These are phyloP conservation scores for Taeniopygia guttata DNA, from an alignment of 2,797 vertebrate genomes.

Conservation along the genomic window DNA sequence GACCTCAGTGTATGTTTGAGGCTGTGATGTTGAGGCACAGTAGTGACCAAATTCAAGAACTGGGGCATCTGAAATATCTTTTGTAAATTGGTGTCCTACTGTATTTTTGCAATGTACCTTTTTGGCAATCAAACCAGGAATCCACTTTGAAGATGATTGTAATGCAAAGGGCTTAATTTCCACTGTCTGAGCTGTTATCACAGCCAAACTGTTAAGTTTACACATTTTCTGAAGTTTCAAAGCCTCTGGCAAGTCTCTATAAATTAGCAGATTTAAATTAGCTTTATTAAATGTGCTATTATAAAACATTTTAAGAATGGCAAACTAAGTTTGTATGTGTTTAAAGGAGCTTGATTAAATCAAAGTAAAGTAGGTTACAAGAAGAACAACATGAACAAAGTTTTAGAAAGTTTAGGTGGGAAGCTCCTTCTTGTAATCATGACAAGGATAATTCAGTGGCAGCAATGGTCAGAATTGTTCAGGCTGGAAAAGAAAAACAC, in stretches of 20 bases:
- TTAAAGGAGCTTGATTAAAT: slow-evolving; percentile 71
- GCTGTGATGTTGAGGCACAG: background rate
- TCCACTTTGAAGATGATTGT: slow-evolving; percentile 34
- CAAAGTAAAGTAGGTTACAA: slow-evolving; percentile 68
- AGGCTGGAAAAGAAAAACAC: background rate
- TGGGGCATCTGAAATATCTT: background rate
- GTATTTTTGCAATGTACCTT: background rate
- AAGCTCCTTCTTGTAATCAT: slow-evolving; percentile 45
- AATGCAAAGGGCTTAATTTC: slow-evolving; percentile 54
- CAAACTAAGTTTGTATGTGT: slow-evolving; percentile 64
- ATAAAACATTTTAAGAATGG: slow-evolving; percentile 67
- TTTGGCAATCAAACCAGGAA: background rate
- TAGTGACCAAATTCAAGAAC: background rate
- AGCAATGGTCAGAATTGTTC: background rate
- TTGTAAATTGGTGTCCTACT: background rate
- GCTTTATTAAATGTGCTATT: slow-evolving; percentile 77
- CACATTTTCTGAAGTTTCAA: slow-evolving; percentile 70
- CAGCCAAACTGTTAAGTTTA: slow-evolving; percentile 70
- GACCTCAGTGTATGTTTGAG: background rate
- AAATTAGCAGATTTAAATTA: slow-evolving; percentile 77
- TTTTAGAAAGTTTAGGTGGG: slow-evolving; percentile 57
- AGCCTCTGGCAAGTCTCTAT: slow-evolving; percentile 72
- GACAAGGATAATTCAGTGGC: background rate
- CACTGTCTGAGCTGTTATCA: slow-evolving; percentile 66
- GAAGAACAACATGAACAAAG: slow-evolving; percentile 61